phyloP scores from a whole-genome alignment of 2,113 vertebrate genomes.

The Serinus canaria region DNA sequence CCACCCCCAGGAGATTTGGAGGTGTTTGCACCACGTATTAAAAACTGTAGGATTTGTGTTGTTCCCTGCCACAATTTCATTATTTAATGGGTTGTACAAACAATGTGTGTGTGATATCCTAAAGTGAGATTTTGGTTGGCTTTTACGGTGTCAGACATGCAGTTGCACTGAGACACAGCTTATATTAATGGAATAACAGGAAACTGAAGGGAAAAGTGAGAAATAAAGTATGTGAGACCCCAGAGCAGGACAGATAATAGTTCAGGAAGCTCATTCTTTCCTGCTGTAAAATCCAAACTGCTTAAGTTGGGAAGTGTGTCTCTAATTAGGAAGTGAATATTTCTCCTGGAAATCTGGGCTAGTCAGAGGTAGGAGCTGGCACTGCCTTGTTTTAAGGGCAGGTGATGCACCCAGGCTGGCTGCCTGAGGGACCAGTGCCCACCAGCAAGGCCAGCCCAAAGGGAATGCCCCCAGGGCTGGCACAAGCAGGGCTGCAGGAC shows the following conservation, averaged over 20 bases:
- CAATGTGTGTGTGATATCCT: background rate
- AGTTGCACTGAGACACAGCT: background rate
- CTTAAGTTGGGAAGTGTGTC: background rate
- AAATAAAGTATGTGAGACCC: background rate
- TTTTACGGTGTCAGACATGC: background rate
- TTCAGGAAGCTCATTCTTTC: background rate
- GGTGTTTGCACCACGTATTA: background rate
- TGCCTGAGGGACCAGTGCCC: background rate
- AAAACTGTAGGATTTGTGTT: background rate
- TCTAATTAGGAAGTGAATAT: background rate
- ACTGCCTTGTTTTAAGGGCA: background rate
- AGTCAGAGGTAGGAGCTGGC: fast-evolving
- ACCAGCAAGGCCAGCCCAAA: fast-evolving
- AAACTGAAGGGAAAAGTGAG: background rate
- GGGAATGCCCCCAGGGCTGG: background rate
- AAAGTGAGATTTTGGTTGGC: background rate
- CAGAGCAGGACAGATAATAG: background rate
- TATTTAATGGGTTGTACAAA: background rate
- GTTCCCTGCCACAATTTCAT: background rate
- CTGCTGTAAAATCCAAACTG: background rate
- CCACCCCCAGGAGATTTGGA: background rate
- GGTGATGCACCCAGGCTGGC: background rate
- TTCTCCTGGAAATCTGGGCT: too few species aligned
- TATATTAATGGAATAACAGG: background rate
- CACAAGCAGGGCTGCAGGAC: background rate